Conservation (phyloP, 2,113 vertebrate species). For the Pseudorasbora parva region DNA sequence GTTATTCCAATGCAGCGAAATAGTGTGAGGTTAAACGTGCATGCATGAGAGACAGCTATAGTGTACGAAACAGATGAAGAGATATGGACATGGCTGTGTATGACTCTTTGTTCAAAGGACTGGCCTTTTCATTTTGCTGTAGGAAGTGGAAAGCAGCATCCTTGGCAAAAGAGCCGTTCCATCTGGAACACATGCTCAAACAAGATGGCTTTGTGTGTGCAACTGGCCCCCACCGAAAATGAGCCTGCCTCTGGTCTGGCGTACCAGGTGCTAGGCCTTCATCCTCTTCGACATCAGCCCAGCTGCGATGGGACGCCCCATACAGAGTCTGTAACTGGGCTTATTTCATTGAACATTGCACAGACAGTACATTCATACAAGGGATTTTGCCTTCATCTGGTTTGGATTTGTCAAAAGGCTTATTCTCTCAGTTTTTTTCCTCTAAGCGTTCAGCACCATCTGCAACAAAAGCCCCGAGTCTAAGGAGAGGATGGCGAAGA, state of each 20-base stretch:
- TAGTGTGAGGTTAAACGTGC: neutral
- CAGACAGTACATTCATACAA: slow-evolving; percentile 15
- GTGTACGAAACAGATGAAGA: slow-evolving; percentile 41
- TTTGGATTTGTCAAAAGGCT: slow-evolving; percentile 43
- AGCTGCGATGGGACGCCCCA: slow-evolving; percentile 33
- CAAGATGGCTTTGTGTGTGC: slow-evolving; percentile 77
- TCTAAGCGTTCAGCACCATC: slow-evolving; percentile 19
- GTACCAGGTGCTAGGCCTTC: slow-evolving; percentile 63
- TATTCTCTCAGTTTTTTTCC: slow-evolving; percentile 1
- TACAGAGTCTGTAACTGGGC: slow-evolving; percentile 10
- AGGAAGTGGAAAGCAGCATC: slow-evolving; percentile 72
- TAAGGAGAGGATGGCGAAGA: neutral
- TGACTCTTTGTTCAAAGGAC: slow-evolving; percentile 75
- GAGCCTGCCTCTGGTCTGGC: slow-evolving; percentile 40
- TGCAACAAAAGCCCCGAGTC: slow-evolving; percentile 9
- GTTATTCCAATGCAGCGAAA: slow-evolving; percentile 18
- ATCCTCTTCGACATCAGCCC: slow-evolving; percentile 51
- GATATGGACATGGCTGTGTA: slow-evolving; percentile 56
- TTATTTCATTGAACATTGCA: slow-evolving; percentile 21
- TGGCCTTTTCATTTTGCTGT: slow-evolving; percentile 63
- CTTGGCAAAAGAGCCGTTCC: slow-evolving; percentile 72
- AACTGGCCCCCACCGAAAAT: slow-evolving; percentile 58
- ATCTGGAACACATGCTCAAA: slow-evolving; percentile 70
- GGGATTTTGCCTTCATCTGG: slow-evolving; percentile 25
- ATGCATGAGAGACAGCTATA: slow-evolving; percentile 24